A percentile compares a stretch with the other conserved stretches of the same genome.
These are phyloP conservation scores for Gobiocypris rarus DNA, from an alignment of 2,113 vertebrate species.

Conservation along the genomic window DNA sequence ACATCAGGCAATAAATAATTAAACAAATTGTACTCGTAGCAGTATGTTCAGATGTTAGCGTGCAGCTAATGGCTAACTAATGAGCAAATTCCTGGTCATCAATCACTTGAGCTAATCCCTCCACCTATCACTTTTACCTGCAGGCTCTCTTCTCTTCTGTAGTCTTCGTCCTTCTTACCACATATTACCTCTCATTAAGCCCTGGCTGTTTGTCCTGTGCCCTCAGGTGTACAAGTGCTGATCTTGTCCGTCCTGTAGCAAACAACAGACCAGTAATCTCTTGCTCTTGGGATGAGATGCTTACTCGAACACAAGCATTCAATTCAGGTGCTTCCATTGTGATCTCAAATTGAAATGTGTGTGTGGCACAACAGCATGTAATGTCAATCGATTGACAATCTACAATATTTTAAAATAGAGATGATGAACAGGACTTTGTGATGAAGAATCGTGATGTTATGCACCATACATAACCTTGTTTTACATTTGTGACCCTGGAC, in stretches of 20 bases:
- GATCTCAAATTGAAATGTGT: not conserved
- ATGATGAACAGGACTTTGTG: not conserved
- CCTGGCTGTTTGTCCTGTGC: conserved; percentile 32
- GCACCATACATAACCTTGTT: not conserved
- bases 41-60: not conserved
- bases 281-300: not conserved
- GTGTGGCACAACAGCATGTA: not conserved
- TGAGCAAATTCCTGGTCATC: conserved; percentile 65
- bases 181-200: conserved; percentile 34
- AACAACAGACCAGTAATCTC: not conserved
- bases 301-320: not conserved
- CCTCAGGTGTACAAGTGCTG: conserved; percentile 34
- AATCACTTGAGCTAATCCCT: conserved; percentile 53
- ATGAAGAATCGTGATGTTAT: not conserved
- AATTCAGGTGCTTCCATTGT: not conserved
- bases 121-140: conserved; percentile 42
- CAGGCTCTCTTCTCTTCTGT: conserved; percentile 16
- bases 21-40: not conserved
- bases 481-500: no score
- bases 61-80: conserved; percentile 63
- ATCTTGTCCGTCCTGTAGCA: conserved; percentile 34
- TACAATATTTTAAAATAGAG: not conserved
- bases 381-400: not conserved
- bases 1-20: not conserved
- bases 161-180: conserved; percentile 1